Percentiles rank a stretch among this genome's conserved stretches.
These are phyloP conservation scores for Rhadina sibilatrix DNA, from an alignment of 2,113 vertebrate genomes.

Conservation along the genomic window DNA sequence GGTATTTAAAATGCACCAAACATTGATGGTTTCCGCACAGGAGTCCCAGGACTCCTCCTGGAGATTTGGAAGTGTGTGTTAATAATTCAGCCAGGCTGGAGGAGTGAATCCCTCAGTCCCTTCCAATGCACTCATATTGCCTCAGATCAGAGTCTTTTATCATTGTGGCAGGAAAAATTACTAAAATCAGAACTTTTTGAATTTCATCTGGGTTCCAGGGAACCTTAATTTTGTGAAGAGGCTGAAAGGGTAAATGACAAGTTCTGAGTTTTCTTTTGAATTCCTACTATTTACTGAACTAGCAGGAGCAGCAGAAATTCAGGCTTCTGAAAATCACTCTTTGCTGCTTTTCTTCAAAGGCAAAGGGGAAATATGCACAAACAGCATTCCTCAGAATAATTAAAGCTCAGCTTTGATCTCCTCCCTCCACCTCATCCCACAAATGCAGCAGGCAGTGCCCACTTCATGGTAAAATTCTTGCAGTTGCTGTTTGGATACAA, in stretches of 20 bases:
- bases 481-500: not conserved
- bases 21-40: not conserved
- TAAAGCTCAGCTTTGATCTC: not conserved
- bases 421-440: not conserved
- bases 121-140: not conserved
- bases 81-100: not conserved
- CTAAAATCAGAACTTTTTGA: not conserved
- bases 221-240: not conserved
- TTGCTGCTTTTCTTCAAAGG: not conserved
- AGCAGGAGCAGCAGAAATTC: not conserved
- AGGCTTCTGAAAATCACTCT: not conserved
- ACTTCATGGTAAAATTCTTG: not conserved
- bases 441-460: not conserved
- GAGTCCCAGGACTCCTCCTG: not conserved
- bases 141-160: not conserved
- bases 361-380: not conserved
- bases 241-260: not conserved
- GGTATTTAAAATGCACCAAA: not conserved
- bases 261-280: not conserved
- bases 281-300: not conserved
- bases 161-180: not conserved
- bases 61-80: not conserved
- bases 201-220: not conserved
- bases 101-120: not conserved
- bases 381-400: not conserved